Conservation (phyloP, 2,888 invertebrate genomes). For the Choristoneura rosaceana region DNA sequence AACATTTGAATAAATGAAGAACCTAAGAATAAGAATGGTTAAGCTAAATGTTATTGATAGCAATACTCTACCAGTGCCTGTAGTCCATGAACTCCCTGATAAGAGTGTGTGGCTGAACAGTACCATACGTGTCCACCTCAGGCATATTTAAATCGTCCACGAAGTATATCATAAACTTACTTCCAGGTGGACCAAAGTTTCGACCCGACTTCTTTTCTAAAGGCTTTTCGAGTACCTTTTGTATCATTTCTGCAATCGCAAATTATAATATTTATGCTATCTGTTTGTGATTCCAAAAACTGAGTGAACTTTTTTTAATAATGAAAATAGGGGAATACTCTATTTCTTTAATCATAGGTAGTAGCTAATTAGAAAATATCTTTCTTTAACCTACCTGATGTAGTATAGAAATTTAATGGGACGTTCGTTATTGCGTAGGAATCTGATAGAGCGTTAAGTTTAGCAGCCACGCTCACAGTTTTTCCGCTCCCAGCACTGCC, state of each 20-base stretch:
- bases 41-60: background rate
- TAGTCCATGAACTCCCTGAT: constrained; percentile 97
- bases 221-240: constrained; percentile 94
- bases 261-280: background rate
- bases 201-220: constrained; percentile 97
- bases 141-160: constrained; percentile 99
- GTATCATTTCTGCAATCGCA: constrained; percentile 89
- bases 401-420: constrained; percentile 97
- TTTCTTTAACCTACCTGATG: constrained; percentile 86
- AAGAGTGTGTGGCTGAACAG: constrained; percentile 97
- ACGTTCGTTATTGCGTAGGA: constrained; percentile 94
- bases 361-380: too few species aligned
- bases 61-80: constrained; percentile 90
- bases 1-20: too few species aligned
- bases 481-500: constrained; percentile 96
- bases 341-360: background rate
- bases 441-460: constrained; percentile 89
- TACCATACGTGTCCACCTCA: constrained; percentile 96
- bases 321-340: background rate
- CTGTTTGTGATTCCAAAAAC: too few species aligned
- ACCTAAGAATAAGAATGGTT: too few species aligned
- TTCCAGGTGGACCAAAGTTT: constrained; percentile 97
- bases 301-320: background rate
- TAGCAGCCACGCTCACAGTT: constrained; percentile 95
- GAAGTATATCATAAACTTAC: constrained; percentile 96